Base-by-base conservation (phyloP, 2,888 invertebrate genomes). In the Drosophila picticornis region DNA sequence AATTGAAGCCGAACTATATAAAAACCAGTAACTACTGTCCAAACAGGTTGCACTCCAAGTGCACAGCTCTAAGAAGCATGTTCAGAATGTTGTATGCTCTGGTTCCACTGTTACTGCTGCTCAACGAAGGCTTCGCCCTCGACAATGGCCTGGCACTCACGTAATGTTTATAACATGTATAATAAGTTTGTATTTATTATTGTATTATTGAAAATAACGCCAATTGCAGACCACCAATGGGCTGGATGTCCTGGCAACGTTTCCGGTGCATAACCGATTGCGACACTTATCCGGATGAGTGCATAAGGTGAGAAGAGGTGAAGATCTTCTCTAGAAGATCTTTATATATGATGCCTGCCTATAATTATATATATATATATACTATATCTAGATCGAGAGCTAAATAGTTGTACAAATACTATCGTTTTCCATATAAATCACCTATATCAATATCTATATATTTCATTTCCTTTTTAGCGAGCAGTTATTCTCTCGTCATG, bases 181-280 rank as follows among this genome's bases (percentile, higher is more conserved):
- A 16, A 4, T 7, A 6, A 7, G 13, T n/a, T 38, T 19, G 2
- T 11, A 19, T 19, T 36, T 36, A 2, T 27, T 25, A 22, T 34
- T 55, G 16, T n/a, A n/a, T 13, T 25, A 2, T 27, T 36, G 0
- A 34, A 29, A 11, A 11, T n/a, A 22, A 53, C 22, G 40, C 2
- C 11, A 25, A 16, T 60, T 63, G 92, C 68, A 95, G 95, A n/a
- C 96, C 96, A 9, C 96, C 96, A 1, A 95, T 96, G 95, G 96
- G 95, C 9, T 96, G 95, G 95, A 94, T 96, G 94, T 94, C 95
- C 60, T 96, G 96, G 96, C 94, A 95, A 88, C 92, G 95, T 68
- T 96, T 94, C 88, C 93, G 95, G 31, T 96, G 96, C 86, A 94
- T 95, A 53, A 94, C 93, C 1, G 95, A 96, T 89, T 96, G 96